Conservation (phyloP, 2,113 vertebrate genomes). For the Sapajus apella region DNA sequence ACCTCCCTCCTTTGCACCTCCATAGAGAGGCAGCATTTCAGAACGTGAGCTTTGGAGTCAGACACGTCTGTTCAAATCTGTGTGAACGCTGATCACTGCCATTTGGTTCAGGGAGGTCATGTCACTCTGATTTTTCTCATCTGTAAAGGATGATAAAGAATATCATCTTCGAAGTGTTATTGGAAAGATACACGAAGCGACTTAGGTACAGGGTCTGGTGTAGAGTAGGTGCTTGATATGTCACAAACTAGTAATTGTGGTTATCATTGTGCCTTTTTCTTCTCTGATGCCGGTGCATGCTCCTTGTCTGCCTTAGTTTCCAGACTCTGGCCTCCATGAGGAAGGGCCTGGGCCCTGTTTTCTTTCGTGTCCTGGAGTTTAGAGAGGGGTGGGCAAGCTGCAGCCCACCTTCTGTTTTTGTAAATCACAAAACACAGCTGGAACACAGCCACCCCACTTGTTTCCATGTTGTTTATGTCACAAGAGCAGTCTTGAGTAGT, state of each 20-base stretch:
- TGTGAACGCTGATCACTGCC: rapidly evolving
- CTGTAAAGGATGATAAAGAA: background rate
- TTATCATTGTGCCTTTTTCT: rapidly evolving
- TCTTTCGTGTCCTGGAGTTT: background rate
- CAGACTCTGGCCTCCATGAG: background rate
- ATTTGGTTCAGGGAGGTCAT: rapidly evolving
- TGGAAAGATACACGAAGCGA: background rate
- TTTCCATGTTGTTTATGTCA: background rate
- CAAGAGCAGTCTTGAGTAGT: rapidly evolving
- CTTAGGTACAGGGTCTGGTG: background rate
- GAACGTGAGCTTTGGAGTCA: background rate
- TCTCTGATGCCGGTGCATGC: rapidly evolving
- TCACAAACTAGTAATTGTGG: rapidly evolving
- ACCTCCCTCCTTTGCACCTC: background rate
- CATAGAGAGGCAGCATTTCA: too few relatives aligned
- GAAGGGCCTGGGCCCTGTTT: background rate
- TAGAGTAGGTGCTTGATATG: rapidly evolving
- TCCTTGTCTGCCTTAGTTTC: rapidly evolving
- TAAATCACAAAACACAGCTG: background rate
- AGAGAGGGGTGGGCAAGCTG: background rate
- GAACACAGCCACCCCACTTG: rapidly evolving
- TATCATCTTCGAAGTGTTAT: background rate
- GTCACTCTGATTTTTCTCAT: background rate
- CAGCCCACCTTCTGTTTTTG: background rate
- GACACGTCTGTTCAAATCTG: background rate